A percentile compares a stretch with the other conserved stretches of the same genome.
Evolutionary conservation across 2,113 vertebrate species (phyloP).

Genomic region (Solea solea): DNA sequence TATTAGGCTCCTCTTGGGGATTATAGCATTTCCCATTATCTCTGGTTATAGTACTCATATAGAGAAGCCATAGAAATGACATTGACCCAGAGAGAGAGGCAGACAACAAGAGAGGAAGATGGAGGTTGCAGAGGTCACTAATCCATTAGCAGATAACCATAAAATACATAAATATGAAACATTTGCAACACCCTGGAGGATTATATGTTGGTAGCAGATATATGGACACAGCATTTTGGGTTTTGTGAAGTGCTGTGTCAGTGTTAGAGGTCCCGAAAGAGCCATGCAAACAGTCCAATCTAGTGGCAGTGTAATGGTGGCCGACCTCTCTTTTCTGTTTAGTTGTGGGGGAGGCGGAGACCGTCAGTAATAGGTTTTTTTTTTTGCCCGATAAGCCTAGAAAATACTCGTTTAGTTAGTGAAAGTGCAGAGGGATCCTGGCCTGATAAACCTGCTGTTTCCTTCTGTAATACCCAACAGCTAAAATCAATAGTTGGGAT

Average conservation of each 20-base stretch:
- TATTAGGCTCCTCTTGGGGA: constrained; percentile 76
- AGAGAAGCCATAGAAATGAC: constrained; percentile 63
- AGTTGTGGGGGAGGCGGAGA: constrained; percentile 73
- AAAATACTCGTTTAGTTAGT: constrained; percentile 94
- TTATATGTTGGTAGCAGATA: constrained; percentile 33
- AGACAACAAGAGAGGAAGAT: constrained; percentile 47
- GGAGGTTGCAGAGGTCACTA: constrained; percentile 58
- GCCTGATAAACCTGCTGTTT: constrained; percentile 93
- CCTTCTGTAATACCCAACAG: constrained; percentile 96
- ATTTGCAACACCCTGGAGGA: constrained; percentile 49
- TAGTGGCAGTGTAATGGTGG: constrained; percentile 58
- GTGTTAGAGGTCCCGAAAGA: constrained; percentile 61
- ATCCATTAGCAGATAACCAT: constrained; percentile 51
- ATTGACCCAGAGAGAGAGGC: constrained; percentile 57
- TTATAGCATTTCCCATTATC: constrained; percentile 80
- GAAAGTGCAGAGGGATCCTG: constrained; percentile 91
- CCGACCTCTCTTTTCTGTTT: constrained; percentile 65
- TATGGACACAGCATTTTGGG: constrained; percentile 47
- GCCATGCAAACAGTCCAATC: constrained; percentile 46
- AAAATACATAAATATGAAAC: constrained; percentile 49
- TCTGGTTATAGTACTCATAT: constrained; percentile 71
- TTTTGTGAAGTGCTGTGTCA: constrained; percentile 46
- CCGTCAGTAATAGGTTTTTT: constrained; percentile 81
- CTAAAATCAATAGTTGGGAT: constrained; percentile 97
- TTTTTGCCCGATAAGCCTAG: constrained; percentile 87